Evolutionary conservation across 2,888 invertebrate genomes (phyloP), one percentile per base, ranked within the genome.

Genomic region (Lordiphosa fenestrarum): DNA sequence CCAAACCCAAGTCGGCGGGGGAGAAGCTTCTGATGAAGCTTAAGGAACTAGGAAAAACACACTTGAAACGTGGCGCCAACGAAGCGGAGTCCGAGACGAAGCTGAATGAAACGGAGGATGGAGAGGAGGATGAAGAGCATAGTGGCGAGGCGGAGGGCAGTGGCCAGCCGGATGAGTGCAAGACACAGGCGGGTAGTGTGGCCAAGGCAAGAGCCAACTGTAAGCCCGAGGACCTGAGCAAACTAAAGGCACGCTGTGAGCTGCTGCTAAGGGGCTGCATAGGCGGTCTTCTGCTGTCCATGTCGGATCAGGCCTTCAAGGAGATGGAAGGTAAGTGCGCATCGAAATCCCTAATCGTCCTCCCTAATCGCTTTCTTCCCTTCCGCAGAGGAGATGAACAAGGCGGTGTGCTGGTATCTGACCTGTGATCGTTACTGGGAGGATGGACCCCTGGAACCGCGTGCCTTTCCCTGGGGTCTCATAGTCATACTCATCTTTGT

Each of bases 391-490:
- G 96, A 96, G 89, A 92, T 97, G 90, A 95, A 96, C 89, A 93
- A 95, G 84, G 95, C 95, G 2, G 94, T 97, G 40, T 97, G 97
- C 89, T 96, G 96, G 94, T 97, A 96, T 90, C 91, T 97, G 85
- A 96, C 96, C 69, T 97, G 97, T 87, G 96, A 96, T 88, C 93
- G 95, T 66, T 97, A 96, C 89, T 97, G 96, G 96, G 96, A 97
- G 89, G 95, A 96, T 89, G 92, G 93, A 64, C 93, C 94, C 66
- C 92, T 93, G 9, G 93, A 94, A 69, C 92, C 94, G 48, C 92
- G 94, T 73, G 93, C 93, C 68, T 95, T 96, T 87, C 95, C 96
- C 25, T 95, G 95, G 95, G 95, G 95, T 47, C 91, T 92, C 37
- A 90, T 92, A 52, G 92, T 95, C 74, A 94, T 96, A 66, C 92